Conservation (phyloP, 2,113 vertebrate species). For the Epinephelus cyanopodus region DNA sequence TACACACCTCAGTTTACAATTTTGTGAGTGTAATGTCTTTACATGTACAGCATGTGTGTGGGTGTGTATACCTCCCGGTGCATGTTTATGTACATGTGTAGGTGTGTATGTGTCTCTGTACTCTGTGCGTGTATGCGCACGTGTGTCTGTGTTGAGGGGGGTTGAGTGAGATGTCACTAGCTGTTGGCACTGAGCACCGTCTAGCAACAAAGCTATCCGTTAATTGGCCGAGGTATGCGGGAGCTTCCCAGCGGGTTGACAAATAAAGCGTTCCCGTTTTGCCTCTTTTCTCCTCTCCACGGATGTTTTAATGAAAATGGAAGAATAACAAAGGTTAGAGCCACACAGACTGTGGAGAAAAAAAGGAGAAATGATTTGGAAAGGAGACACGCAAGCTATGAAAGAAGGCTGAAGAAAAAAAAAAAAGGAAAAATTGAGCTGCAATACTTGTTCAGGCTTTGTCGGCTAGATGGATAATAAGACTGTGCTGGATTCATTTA, state of each 20-base stretch:
- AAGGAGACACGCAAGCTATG: neutral
- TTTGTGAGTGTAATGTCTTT: neutral
- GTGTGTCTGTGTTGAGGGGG: constrained; percentile 25
- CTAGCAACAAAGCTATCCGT: constrained; percentile 72
- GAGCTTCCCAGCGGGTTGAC: constrained; percentile 72
- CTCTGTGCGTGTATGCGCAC: neutral
- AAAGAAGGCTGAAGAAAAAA: constrained; percentile 23
- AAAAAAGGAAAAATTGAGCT: neutral
- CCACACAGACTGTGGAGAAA: neutral
- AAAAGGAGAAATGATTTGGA: constrained; percentile 8
- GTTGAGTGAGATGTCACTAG: constrained; percentile 89
- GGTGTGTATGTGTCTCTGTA: constrained; percentile 78
- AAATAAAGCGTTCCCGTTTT: constrained; percentile 44
- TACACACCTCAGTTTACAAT: neutral
- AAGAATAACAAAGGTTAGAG: constrained; percentile 24
- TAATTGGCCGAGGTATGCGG: constrained; percentile 83
- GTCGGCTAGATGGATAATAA: constrained; percentile 27
- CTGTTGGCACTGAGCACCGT: constrained; percentile 81
- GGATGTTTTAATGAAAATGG: constrained; percentile 60
- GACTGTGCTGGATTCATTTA: constrained; percentile 28
- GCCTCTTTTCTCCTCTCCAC: constrained; percentile 72
- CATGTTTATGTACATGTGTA: constrained; percentile 67
- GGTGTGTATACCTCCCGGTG: constrained; percentile 10
- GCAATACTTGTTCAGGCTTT: constrained; percentile 27
- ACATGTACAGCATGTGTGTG: neutral